Evolutionary conservation across 2,888 invertebrate species (phyloP).

Genomic region (Eupsilia transversa): DNA sequence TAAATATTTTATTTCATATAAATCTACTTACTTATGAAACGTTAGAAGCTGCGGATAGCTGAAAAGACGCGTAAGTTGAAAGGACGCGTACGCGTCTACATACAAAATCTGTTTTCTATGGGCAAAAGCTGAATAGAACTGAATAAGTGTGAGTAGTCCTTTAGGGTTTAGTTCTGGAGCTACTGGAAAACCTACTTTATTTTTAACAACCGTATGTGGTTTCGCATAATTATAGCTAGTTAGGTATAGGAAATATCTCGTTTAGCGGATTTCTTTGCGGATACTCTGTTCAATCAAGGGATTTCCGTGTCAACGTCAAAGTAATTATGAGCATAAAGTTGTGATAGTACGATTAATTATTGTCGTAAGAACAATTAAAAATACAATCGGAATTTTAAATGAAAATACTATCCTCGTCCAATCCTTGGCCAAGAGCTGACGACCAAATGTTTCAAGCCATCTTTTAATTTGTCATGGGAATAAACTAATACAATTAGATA

Average conservation of each 20-base stretch:
- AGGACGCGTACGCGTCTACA: too few relatives aligned
- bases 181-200: too few relatives aligned
- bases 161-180: too few relatives aligned
- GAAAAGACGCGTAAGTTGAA: too few relatives aligned
- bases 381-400: slow-evolving; percentile 26
- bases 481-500: slow-evolving; percentile 30
- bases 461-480: slow-evolving; percentile 50
- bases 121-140: too few relatives aligned
- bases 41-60: too few relatives aligned
- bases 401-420: slow-evolving; percentile 8
- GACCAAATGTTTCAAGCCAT: slow-evolving; percentile 28
- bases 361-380: slow-evolving; percentile 34
- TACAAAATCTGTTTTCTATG: too few relatives aligned
- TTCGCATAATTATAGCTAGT: not conserved
- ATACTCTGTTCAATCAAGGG: slow-evolving; percentile 19
- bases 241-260: not conserved
- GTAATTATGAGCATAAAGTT: slow-evolving; percentile 30
- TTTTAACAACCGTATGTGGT: too few relatives aligned
- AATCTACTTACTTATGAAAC: too few relatives aligned
- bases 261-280: slow-evolving; percentile 30
- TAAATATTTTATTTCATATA: too few relatives aligned
- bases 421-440: slow-evolving; percentile 14
- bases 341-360: slow-evolving; percentile 43
- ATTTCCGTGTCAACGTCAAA: slow-evolving; percentile 35
- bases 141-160: too few relatives aligned